Conservation (phyloP, 2,797 vertebrate genomes). For the Cynopterus sphinx region DNA sequence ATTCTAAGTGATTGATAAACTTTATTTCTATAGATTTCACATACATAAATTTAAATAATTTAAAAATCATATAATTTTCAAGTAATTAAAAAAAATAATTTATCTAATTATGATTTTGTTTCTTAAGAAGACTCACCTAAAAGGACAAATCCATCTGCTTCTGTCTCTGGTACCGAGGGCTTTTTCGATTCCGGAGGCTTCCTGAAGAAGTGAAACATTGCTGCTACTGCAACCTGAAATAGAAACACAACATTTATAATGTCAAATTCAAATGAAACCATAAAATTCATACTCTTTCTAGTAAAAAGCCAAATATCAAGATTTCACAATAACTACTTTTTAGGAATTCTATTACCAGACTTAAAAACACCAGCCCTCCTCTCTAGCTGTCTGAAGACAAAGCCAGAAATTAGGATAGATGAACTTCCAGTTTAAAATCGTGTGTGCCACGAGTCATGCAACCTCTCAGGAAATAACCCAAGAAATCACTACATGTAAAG, state of each 20-base stretch:
- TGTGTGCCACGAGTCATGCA: not conserved
- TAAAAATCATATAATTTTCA: not conserved
- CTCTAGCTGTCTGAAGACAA: not conserved
- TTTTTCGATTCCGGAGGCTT: conserved; percentile 91
- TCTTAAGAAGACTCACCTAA: conserved; percentile 88
- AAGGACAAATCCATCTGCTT: conserved; percentile 94
- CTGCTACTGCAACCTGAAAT: conserved; percentile 70
- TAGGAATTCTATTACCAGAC: not conserved
- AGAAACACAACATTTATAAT: not conserved
- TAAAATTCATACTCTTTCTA: not conserved
- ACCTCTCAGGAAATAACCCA: not conserved
- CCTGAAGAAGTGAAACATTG: conserved; percentile 93
- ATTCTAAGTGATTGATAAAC: not conserved
- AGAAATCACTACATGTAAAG: not conserved
- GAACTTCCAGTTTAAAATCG: not conserved
- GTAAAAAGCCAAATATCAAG: not conserved
- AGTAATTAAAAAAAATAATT: not conserved
- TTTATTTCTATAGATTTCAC: not conserved
- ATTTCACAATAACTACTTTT: not conserved
- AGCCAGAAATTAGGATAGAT: not conserved
- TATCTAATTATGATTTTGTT: conserved; percentile 12
- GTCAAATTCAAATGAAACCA: not conserved
- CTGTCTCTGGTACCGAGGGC: conserved; percentile 87
- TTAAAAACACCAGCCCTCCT: not conserved
- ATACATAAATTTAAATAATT: not conserved